phyloP scores from a whole-genome alignment of 2,113 vertebrate genomes.

The Heterocephalus glaber region DNA sequence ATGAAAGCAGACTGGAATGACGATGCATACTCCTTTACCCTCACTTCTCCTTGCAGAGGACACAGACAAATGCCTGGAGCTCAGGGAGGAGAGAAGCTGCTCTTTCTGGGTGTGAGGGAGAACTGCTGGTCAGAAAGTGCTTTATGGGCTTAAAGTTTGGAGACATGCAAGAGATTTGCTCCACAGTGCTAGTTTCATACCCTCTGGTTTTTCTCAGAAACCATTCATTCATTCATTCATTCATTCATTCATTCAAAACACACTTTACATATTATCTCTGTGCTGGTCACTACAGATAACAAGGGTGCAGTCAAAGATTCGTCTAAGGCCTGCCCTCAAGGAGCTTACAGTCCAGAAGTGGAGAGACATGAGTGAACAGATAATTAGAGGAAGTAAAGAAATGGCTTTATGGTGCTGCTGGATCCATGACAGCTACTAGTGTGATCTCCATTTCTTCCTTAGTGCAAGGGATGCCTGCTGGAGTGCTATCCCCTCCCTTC shows the following conservation, averaged over 20 bases:
- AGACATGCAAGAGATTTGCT: background rate
- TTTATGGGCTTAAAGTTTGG: background rate
- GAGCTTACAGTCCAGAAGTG: background rate
- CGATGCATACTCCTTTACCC: background rate
- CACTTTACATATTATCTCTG: background rate
- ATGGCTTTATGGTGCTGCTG: background rate
- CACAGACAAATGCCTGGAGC: too few relatives aligned
- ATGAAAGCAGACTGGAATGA: background rate
- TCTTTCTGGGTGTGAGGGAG: background rate
- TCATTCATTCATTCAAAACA: background rate
- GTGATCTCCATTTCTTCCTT: background rate
- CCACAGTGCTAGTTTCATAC: background rate
- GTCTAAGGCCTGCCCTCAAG: background rate
- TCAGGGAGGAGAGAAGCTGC: background rate
- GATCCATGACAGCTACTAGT: background rate
- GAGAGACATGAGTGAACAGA: background rate
- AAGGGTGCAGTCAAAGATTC: background rate
- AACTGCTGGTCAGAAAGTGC: background rate
- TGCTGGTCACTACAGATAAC: background rate
- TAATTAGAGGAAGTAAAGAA: background rate
- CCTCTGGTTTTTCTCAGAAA: background rate
- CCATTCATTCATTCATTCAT: background rate
- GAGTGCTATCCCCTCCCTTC: rapidly evolving
- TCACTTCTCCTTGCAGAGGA: background rate
- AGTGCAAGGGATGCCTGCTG: background rate